phyloP scores from a whole-genome alignment of 2,888 invertebrate species.

The Nemotelus pantherinus region DNA sequence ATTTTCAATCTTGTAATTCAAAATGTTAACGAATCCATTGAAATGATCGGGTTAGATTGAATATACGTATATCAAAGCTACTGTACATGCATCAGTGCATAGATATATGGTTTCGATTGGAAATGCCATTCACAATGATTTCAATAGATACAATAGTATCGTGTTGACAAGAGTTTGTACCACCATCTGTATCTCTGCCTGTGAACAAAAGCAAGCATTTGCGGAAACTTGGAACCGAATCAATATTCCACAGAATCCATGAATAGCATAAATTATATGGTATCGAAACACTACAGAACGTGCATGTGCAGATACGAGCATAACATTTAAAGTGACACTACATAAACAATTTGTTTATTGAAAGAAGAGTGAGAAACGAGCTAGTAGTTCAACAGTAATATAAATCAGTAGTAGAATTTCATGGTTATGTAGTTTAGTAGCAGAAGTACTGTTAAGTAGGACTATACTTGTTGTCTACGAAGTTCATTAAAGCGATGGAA shows the following conservation, averaged over 20 bases:
- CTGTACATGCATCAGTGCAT: too few species aligned
- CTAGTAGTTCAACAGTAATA: too few species aligned
- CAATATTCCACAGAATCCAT: slow-evolving; percentile 18
- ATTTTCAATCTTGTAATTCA: too few species aligned
- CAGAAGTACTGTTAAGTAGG: too few species aligned
- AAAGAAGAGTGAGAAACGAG: too few species aligned
- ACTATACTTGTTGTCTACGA: too few species aligned
- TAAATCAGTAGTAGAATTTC: too few species aligned
- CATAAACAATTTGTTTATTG: background rate
- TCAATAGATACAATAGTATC: background rate
- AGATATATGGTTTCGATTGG: background rate
- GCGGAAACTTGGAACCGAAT: slow-evolving; percentile 20
- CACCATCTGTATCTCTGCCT: background rate
- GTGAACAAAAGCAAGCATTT: slow-evolving; percentile 15
- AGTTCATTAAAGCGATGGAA: too few species aligned
- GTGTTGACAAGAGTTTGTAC: background rate
- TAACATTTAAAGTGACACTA: background rate
- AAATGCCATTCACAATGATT: background rate
- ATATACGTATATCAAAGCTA: too few species aligned
- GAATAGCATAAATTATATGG: slow-evolving; percentile 2
- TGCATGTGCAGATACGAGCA: background rate
- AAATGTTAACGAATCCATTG: too few species aligned
- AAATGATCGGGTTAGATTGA: too few species aligned
- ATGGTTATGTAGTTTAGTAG: too few species aligned
- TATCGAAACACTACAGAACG: background rate